Percentiles rank a stretch among this genome's conserved stretches.
phyloP scores from a whole-genome alignment of 2,113 vertebrate genomes.

The Sander vitreus region DNA sequence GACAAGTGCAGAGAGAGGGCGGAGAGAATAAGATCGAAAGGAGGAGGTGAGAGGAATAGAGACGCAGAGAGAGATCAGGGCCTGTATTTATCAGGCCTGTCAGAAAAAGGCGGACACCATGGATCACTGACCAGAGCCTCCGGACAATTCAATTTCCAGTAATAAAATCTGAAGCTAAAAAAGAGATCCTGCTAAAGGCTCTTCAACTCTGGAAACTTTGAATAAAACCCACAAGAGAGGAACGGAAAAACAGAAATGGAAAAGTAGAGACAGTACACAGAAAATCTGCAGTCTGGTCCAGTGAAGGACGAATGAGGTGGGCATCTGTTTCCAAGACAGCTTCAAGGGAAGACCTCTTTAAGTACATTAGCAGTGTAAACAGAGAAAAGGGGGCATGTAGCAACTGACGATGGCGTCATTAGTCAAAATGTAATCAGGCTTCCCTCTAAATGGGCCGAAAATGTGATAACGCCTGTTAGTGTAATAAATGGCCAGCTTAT shows the following conservation, averaged over 20 bases:
- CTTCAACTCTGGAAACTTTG: conserved; percentile 40
- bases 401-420: conserved; percentile 33
- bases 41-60: conserved; percentile 16
- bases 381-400: conserved; percentile 10
- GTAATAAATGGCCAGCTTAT: conserved; percentile 59
- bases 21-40: conserved; percentile 3
- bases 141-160: conserved; percentile 62
- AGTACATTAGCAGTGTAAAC: conserved; percentile 42
- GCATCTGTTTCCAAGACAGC: background rate
- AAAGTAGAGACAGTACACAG: background rate
- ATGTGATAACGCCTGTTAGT: conserved; percentile 52
- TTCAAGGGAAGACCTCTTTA: conserved; percentile 16
- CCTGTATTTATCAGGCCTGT: conserved; percentile 72
- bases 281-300: background rate
- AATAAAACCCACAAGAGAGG: conserved; percentile 42
- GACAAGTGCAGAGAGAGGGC: conserved; percentile 19
- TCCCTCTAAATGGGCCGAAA: conserved; percentile 49
- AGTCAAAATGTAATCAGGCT: conserved; percentile 61
- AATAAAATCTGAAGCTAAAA: conserved; percentile 58
- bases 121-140: conserved; percentile 68
- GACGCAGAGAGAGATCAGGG: conserved; percentile 60
- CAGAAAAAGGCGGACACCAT: conserved; percentile 61
- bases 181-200: conserved; percentile 46
- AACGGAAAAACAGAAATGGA: background rate
- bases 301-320: background rate